Evolutionary conservation across 1,140 invertebrate species (phyloP).

Genomic region (Anastrepha ludens): DNA sequence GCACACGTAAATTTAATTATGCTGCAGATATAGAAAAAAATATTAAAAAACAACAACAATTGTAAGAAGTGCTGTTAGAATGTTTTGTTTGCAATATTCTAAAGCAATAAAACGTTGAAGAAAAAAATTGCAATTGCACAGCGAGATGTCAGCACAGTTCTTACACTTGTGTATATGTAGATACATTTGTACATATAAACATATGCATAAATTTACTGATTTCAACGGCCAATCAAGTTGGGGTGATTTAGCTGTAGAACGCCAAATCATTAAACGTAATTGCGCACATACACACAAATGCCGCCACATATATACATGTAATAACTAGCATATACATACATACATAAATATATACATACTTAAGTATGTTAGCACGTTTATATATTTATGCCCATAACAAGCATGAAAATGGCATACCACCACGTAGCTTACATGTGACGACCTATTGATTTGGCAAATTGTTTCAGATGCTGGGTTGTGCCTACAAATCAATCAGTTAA

Average conservation of each 20-base stretch:
- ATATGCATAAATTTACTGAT: not conserved
- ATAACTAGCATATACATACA: not conserved
- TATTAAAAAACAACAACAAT: slow-evolving; percentile 7
- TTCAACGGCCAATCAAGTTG: slow-evolving; percentile 2
- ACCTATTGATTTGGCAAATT: not conserved
- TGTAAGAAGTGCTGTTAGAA: not conserved
- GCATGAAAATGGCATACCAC: not conserved
- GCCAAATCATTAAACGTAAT: slow-evolving; percentile 3
- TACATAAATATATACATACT: not conserved
- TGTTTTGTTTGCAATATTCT: not conserved
- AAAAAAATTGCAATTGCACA: not conserved
- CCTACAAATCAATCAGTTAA: not conserved
- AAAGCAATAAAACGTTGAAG: not conserved
- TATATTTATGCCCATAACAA: not conserved
- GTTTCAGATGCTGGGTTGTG: not conserved
- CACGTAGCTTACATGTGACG: not conserved
- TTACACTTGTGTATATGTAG: not conserved
- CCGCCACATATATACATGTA: too few relatives aligned
- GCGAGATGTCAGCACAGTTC: not conserved
- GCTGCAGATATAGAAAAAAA: not conserved
- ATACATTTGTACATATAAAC: not conserved
- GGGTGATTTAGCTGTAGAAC: slow-evolving; percentile 15
- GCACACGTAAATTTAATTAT: not conserved
- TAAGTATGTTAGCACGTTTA: not conserved
- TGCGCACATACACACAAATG: not conserved